Base-by-base conservation (phyloP, 2,113 vertebrate genomes). In the Anolis carolinensis region DNA sequence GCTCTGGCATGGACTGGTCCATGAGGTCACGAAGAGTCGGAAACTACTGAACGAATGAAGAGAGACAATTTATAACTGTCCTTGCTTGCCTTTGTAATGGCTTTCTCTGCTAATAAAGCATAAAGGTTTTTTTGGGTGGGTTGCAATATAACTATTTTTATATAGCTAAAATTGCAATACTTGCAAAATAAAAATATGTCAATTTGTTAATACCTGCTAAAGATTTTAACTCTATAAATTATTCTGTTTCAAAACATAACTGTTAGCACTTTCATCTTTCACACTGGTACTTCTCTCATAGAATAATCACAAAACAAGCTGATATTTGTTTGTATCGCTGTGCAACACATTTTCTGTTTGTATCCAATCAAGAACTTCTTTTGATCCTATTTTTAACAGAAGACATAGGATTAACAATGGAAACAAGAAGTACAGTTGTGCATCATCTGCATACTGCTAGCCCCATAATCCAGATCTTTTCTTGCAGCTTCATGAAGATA, bases 181-280 rank as follows among this genome's bases (percentile, higher is more conserved):
- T 81, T 65, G 50, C 7, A 81, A 32, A 81, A 59, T 72, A 3
- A 59, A 82, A 83, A 75, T 18, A 1, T 71, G 76, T 86, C 91
- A 89, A 88, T 94, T 93, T 86, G 89, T 10, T 87, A 85, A 86
- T 85, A 89, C 71, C 78, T 84, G 88, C 62, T 82, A 70, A 86
- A 90, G 79, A 70, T 82, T 85, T 89, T 88, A 87, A 34, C 86
- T 89, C 70, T 77, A 72, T 74, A 88, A 83, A 89, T 36, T 39
- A 88, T 71, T 84, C 90, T 92, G 87, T 93, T 92, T 92, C 84
- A 91, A 84, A 84, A 72, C 62, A 87, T 68, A 88, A 67, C 72
- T 87, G 25, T 68, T 92, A 83, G 81, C 72, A 81, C 21, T 48
- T 86, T 92, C 88, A 30, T 88, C 88, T 91, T 79, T 55, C 48